Conservation (phyloP, 2,888 invertebrate species). For the Cantharis rustica region DNA sequence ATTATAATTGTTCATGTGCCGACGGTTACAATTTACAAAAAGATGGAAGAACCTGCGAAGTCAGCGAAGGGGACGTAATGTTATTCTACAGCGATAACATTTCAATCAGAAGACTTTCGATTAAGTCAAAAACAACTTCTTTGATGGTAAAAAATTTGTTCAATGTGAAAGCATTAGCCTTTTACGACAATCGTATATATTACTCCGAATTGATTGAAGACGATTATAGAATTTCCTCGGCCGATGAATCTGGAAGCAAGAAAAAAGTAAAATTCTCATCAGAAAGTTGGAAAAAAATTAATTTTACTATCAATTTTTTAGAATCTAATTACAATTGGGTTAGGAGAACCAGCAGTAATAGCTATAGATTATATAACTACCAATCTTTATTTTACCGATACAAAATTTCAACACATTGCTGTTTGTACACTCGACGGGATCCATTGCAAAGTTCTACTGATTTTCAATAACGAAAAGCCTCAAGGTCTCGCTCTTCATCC, state of each 20-base stretch:
- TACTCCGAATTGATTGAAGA: conserved; percentile 77
- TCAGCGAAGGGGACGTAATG: conserved; percentile 64
- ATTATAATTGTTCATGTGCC: conserved; percentile 69
- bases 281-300: neutral
- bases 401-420: conserved; percentile 69
- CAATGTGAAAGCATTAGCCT: conserved; percentile 70
- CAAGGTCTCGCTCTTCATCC: conserved; percentile 74
- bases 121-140: conserved; percentile 61
- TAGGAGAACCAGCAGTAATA: conserved; percentile 75
- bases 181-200: conserved; percentile 72
- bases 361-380: conserved; percentile 78
- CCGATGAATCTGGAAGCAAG: conserved; percentile 64
- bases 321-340: conserved; percentile 67
- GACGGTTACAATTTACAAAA: conserved; percentile 58
- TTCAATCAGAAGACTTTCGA: conserved; percentile 67
- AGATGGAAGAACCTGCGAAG: conserved; percentile 63
- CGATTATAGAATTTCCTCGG: conserved; percentile 72
- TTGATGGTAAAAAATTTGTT: conserved; percentile 59
- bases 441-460: conserved; percentile 68
- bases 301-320: conserved; percentile 39
- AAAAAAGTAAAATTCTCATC: conserved; percentile 57
- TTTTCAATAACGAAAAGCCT: conserved; percentile 66
- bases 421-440: conserved; percentile 73
- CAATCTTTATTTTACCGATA: conserved; percentile 84
- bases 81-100: conserved; percentile 71